phyloP scores from a whole-genome alignment of 2,113 vertebrate species.

The Buteo buteo region DNA sequence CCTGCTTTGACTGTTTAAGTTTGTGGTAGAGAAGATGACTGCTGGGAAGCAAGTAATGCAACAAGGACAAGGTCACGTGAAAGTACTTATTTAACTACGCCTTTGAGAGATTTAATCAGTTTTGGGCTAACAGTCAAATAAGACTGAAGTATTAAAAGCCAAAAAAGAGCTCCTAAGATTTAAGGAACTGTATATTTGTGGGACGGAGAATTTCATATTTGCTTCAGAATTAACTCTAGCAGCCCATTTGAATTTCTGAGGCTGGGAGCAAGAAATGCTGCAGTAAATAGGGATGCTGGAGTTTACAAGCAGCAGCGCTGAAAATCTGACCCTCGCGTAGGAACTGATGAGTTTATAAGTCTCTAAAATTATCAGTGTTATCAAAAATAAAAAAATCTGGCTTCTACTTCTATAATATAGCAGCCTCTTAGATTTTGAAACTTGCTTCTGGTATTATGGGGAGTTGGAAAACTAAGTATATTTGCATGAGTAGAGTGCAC shows the following conservation, averaged over 20 bases:
- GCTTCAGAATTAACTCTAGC: not conserved
- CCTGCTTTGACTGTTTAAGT: not conserved
- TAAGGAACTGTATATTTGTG: not conserved
- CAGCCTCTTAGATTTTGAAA: not conserved
- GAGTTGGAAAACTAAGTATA: not conserved
- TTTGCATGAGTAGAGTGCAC: not conserved
- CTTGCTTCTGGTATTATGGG: not conserved
- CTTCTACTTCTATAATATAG: not conserved
- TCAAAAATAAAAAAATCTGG: not conserved
- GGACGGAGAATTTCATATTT: not conserved
- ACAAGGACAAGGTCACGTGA: not conserved
- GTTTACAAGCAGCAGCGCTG: not conserved
- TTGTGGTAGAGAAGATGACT: not conserved
- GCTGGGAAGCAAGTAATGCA: not conserved
- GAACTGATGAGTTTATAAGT: not conserved
- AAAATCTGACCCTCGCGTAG: not conserved
- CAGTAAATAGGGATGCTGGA: not conserved
- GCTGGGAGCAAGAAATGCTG: not conserved
- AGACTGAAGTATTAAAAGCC: not conserved
- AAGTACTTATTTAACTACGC: not conserved
- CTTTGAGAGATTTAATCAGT: slow-evolving; percentile 10
- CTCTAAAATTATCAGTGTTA: not conserved
- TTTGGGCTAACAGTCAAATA: not conserved
- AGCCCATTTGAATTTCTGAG: not conserved
- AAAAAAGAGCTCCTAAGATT: not conserved